Evolutionary conservation across 2,888 invertebrate species (phyloP).

Genomic region (Ceratothoa steindachneri): DNA sequence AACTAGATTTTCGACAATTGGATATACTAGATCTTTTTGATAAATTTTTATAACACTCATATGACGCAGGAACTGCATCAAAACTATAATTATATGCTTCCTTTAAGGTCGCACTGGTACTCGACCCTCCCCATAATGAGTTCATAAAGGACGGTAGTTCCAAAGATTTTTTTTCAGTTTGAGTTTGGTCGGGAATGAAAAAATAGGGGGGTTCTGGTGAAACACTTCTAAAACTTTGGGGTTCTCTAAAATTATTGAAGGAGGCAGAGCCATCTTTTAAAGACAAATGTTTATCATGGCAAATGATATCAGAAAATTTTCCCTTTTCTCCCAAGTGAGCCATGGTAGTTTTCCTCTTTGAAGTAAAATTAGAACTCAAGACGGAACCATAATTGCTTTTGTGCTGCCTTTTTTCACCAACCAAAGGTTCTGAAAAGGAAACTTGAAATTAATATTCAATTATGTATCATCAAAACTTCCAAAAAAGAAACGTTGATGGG

Average conservation of each 20-base stretch:
- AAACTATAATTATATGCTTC: neutral
- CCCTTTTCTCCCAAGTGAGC: neutral
- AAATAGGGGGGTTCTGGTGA: neutral
- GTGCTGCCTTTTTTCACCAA: neutral
- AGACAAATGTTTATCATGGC: neutral
- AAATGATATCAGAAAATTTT: neutral
- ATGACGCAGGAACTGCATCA: neutral
- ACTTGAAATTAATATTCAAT: too few relatives aligned
- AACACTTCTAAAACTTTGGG: neutral
- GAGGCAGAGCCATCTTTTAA: neutral
- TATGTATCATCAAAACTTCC: too few relatives aligned
- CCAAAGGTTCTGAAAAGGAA: neutral
- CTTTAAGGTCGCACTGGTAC: neutral
- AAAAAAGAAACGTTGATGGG: too few relatives aligned
- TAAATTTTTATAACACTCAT: neutral
- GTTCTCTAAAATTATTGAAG: neutral
- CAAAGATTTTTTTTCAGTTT: neutral
- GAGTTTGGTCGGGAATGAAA: neutral
- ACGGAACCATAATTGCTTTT: neutral
- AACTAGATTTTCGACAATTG: neutral
- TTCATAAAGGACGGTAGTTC: conserved; percentile 20
- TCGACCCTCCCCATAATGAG: neutral
- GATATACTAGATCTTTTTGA: neutral
- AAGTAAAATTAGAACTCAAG: neutral
- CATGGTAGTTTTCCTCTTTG: neutral